A percentile compares a stretch with the other conserved stretches of the same genome.
Conservation (phyloP, 2,113 vertebrate genomes). For the Hyperopisus bebe region DNA sequence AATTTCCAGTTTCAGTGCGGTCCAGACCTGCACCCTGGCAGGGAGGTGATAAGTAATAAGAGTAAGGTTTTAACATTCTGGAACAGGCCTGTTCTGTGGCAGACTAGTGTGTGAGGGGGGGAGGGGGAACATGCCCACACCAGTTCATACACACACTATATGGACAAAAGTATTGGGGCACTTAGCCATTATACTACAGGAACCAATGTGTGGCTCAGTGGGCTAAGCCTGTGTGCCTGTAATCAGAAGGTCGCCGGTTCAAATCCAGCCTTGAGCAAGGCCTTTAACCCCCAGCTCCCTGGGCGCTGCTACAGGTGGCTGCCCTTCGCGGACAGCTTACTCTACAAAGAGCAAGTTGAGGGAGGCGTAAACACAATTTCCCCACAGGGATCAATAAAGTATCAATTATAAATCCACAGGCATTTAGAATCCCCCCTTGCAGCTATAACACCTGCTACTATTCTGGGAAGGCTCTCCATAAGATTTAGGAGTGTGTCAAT, state of each 20-base stretch:
- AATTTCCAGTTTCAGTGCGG: not conserved
- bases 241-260: no score
- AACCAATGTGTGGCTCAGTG: not conserved
- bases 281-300: no score
- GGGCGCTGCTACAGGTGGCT: no score
- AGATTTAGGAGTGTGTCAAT: not conserved
- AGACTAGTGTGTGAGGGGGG: not conserved
- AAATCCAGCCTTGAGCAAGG: no score
- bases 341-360: no score
- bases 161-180: not conserved
- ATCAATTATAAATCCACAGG: not conserved
- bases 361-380: no score
- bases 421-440: not conserved
- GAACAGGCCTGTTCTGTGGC: not conserved
- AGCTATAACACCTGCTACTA: not conserved
- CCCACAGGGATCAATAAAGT: no score
- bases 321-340: no score
- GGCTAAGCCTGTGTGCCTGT: no score
- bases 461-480: not conserved
- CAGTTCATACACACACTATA: not conserved
- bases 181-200: not conserved
- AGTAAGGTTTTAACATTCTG: not conserved
- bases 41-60: not conserved
- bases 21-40: not conserved
- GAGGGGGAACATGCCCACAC: not conserved